Base-by-base conservation (phyloP, 1,140 invertebrate species). In the Euglossa dilemma region DNA sequence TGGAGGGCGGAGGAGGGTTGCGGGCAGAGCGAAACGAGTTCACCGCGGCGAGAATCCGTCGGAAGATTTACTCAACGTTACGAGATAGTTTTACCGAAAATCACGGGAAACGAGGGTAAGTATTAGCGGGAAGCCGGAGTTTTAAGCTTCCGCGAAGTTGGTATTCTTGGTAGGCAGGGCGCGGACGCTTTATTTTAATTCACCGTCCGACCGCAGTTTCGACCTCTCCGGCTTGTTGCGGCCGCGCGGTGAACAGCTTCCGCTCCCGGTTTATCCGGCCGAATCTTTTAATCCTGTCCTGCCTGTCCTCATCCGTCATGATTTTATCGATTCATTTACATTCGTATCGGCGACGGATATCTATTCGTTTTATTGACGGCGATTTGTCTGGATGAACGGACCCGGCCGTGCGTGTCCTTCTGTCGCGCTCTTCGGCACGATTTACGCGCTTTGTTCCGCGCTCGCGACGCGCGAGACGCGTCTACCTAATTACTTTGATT, bases 261-360 rank as follows among this genome's bases (percentile, higher is more conserved):
- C 5, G 47, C n/a, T 6, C 47, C 6, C 20, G n/a, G 69, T 87
- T 87, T 73, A 80, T 87, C 57, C 61, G 45, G 5, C 14, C 23
- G 57, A 84, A 84, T 87, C 66, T 80, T 76, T 87, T 87, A 86
- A 87, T 86, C 80, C 63, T 47, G 28, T 47, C 45, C 61, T 12
- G 36, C 56, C 61, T 56, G 50, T 36, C 12, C 50, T 67, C 81
- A 50, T 80, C 56, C 75, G 80, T 86, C 70, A 61, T 80, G 56
- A 45, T 80, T 87, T 87, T 72, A 84, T 84, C 66, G 61, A 80
- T 76, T 76, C 67, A 84, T 69, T 87, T 72, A 73, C 75, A 75
- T 61, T 70, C 77, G 80, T 56, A 70, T 63, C 47, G 47, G 0
- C 72, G 36, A 20, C n/a, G 52, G 23, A 28, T 25, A 54, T 67